These are phyloP conservation scores for Reticulitermes lucifugus DNA, from an alignment of 2,888 invertebrate genomes.

Conservation along the genomic window DNA sequence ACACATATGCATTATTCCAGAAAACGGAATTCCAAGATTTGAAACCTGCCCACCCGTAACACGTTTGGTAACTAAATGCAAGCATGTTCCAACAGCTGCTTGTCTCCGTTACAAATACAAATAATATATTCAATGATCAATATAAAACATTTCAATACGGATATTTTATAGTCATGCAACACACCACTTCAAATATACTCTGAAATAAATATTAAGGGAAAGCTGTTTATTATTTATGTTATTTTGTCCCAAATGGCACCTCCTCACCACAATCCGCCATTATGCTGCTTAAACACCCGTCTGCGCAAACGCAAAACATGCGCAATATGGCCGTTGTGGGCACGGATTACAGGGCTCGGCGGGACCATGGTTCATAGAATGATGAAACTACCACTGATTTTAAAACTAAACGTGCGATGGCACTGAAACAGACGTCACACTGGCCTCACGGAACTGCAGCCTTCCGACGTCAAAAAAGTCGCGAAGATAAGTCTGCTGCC, in stretches of 20 bases:
- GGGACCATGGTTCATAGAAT: too few relatives aligned
- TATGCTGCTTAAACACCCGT: not conserved
- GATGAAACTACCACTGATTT: too few relatives aligned
- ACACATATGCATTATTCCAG: not conserved
- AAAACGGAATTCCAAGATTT: not conserved
- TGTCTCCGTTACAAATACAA: not conserved
- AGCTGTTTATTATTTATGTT: not conserved
- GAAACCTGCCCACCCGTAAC: not conserved
- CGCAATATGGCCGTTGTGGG: too few relatives aligned
- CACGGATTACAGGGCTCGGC: too few relatives aligned
- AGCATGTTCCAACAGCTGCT: not conserved
- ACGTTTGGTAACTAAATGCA: not conserved
- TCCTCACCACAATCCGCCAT: not conserved
- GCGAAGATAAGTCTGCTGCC: too few relatives aligned
- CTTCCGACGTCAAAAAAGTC: too few relatives aligned
- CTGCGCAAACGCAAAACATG: not conserved
- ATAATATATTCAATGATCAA: not conserved
- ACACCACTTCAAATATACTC: not conserved
- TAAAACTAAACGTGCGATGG: too few relatives aligned
- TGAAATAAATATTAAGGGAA: not conserved
- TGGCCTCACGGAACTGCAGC: too few relatives aligned
- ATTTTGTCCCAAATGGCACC: not conserved
- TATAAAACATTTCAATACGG: not conserved
- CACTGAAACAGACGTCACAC: too few relatives aligned
- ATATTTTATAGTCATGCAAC: not conserved